These are phyloP conservation scores for Empidonax alnorum DNA, from an alignment of 2,113 vertebrate genomes.

Conservation along the genomic window DNA sequence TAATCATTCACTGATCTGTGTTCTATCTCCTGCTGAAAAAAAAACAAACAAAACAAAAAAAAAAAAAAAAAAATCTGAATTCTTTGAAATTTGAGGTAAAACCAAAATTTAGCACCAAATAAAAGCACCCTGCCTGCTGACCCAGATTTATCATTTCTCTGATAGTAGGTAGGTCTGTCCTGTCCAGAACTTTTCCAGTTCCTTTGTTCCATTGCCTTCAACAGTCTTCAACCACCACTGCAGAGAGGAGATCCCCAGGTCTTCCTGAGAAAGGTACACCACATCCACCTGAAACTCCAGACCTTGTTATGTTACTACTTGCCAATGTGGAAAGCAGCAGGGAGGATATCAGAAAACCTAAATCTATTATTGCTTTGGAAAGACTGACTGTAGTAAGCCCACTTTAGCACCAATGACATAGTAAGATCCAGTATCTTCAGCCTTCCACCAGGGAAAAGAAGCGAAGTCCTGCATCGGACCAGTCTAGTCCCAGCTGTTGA, in stretches of 20 bases:
- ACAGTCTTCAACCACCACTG: not conserved
- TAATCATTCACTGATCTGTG: not conserved
- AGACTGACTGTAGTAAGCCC: not conserved
- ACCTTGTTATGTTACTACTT: not conserved
- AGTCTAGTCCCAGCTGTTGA: not conserved
- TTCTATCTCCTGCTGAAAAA: not conserved
- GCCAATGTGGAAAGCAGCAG: not conserved
- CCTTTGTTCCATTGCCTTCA: not conserved
- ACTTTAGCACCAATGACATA: not conserved
- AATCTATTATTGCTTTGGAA: not conserved
- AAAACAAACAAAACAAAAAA: not conserved
- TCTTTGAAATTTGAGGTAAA: not conserved
- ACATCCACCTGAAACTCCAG: not conserved
- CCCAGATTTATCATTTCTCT: not conserved
- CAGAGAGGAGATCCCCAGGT: not conserved
- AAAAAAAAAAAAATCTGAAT: not conserved
- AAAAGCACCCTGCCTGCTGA: not conserved
- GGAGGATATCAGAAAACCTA: not conserved
- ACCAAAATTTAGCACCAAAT: not conserved
- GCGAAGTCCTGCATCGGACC: not conserved
- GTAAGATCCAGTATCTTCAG: not conserved
- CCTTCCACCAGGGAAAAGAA: not conserved
- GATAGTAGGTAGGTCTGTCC: not conserved
- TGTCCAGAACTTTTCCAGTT: not conserved
- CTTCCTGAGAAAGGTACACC: not conserved